Percentiles rank a stretch among this genome's conserved stretches.
These are phyloP conservation scores for Microctenopoma steveboyesi DNA, from an alignment of 2,797 vertebrate genomes.

Conservation along the genomic window DNA sequence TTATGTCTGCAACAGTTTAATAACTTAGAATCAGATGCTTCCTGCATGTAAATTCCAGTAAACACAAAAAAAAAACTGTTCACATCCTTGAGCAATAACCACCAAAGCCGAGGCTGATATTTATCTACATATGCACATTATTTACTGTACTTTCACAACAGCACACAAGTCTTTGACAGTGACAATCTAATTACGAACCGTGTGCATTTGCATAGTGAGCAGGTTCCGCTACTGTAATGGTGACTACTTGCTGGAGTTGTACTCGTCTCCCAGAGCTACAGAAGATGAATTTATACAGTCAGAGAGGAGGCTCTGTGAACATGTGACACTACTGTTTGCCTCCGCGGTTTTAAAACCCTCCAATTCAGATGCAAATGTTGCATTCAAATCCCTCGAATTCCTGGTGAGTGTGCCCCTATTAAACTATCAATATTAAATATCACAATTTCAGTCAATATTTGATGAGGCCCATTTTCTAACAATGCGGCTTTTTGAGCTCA, in stretches of 20 bases:
- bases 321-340: conserved; percentile 7
- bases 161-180: conserved; percentile 50
- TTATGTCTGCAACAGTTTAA: conserved; percentile 48
- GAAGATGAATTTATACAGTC: conserved; percentile 9
- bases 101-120: conserved; percentile 32
- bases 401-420: conserved; percentile 62
- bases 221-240: conserved; percentile 35
- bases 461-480: conserved; percentile 80
- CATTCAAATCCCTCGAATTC: conserved; percentile 34
- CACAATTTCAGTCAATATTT: conserved; percentile 77
- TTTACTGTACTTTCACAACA: conserved; percentile 61
- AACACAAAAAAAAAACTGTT: conserved; percentile 5
- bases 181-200: conserved; percentile 39
- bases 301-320: conserved; percentile 31
- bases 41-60: conserved; percentile 18
- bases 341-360: conserved; percentile 28
- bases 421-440: conserved; percentile 78
- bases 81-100: conserved; percentile 28
- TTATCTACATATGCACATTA: conserved; percentile 62
- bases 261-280: conserved; percentile 19
- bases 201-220: conserved; percentile 71
- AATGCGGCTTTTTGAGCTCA: conserved; percentile 73
- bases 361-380: conserved; percentile 36
- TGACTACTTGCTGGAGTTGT: conserved; percentile 24
- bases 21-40: conserved; percentile 35